A percentile compares a stretch with the other conserved stretches of the same genome.
Conservation (phyloP, 1,140 invertebrate genomes). For the Dufourea novaeangliae region DNA sequence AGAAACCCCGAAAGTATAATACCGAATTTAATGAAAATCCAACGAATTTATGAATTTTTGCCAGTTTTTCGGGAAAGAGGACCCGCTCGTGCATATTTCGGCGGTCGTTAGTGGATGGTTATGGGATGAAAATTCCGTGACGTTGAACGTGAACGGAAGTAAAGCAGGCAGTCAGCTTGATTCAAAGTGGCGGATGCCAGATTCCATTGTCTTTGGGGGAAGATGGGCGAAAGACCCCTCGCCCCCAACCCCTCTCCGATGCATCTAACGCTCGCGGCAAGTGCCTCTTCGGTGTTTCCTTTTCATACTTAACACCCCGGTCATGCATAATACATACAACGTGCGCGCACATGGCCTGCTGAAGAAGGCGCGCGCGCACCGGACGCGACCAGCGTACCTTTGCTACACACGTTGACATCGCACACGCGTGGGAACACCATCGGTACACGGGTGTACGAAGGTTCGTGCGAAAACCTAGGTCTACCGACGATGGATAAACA, state of each 20-base stretch:
- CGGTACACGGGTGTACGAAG: conserved; percentile 8
- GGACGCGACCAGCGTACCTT: conserved; percentile 28
- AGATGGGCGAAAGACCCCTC: neutral
- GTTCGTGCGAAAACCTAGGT: conserved; percentile 11
- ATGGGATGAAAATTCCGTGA: neutral
- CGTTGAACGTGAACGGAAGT: conserved; percentile 34
- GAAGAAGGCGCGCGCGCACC: conserved; percentile 18
- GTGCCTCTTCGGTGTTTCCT: conserved; percentile 29
- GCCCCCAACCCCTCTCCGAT: conserved; percentile 14
- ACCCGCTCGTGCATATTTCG: neutral
- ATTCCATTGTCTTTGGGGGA: conserved; percentile 53
- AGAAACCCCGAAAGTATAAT: no score
- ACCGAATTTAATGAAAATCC: no score
- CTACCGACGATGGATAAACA: neutral
- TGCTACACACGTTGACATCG: conserved; percentile 32
- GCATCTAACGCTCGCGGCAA: conserved; percentile 27
- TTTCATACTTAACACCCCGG: conserved; percentile 40
- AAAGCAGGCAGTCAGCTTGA: conserved; percentile 18
- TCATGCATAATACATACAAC: conserved; percentile 53
- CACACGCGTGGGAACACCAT: conserved; percentile 48
- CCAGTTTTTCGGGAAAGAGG: no score
- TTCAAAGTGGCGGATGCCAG: conserved; percentile 59
- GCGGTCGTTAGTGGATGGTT: neutral
- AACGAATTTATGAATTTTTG: no score
- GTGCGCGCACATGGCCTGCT: neutral